Percentiles rank a stretch among this genome's conserved stretches.
Conservation (phyloP, 1,140 invertebrate species). For the Lineus longissimus region DNA sequence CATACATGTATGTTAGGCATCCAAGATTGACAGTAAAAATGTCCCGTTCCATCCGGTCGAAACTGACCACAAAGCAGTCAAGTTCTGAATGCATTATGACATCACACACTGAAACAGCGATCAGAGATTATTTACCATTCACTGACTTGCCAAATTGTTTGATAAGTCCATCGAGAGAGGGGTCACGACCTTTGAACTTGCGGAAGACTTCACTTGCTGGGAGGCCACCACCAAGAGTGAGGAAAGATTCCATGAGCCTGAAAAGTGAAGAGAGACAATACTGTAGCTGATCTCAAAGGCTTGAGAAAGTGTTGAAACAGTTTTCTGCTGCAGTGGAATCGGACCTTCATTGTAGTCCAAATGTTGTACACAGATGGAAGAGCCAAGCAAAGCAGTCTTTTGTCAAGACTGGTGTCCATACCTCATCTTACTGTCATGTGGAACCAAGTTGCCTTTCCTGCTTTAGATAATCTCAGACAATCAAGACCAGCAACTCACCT, state of each 20-base stretch:
- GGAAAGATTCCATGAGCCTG: constrained; percentile 79
- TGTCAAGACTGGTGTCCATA: too few species aligned
- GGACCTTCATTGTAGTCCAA: not conserved
- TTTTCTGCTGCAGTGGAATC: not conserved
- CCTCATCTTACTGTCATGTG: not conserved
- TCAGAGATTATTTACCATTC: too few species aligned
- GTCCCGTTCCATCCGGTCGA: too few species aligned
- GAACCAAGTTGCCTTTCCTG: not conserved
- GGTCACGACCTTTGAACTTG: constrained; percentile 85
- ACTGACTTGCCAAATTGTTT: not conserved
- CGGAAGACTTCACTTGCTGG: constrained; percentile 81
- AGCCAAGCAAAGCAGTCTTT: too few species aligned
- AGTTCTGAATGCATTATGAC: too few species aligned
- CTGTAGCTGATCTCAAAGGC: not conserved
- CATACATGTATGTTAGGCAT: too few species aligned
- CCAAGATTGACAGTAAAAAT: too few species aligned
- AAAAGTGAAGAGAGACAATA: constrained; percentile 26
- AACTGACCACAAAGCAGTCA: too few species aligned
- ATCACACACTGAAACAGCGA: too few species aligned
- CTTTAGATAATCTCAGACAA: not conserved
- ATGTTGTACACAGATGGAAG: too few species aligned
- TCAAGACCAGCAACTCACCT: constrained; percentile 36
- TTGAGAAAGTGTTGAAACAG: not conserved
- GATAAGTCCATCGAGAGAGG: constrained; percentile 63
- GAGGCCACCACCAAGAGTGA: constrained; percentile 75